These are phyloP conservation scores for Epirrhoe alternata DNA, from an alignment of 2,888 invertebrate species.

Conservation along the genomic window DNA sequence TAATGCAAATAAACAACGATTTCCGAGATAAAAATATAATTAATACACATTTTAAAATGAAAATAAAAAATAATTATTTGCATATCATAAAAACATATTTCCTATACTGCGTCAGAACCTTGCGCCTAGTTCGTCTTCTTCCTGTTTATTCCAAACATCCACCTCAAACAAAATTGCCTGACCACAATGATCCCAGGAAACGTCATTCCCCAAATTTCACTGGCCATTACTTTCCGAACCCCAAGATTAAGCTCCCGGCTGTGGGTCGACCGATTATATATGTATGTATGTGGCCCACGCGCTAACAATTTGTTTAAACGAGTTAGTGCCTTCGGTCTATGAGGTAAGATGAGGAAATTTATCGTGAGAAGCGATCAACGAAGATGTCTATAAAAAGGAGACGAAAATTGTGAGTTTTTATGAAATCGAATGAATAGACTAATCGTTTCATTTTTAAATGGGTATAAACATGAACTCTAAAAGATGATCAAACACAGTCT, in stretches of 20 bases:
- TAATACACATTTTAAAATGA: too few relatives aligned
- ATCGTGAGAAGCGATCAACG: constrained; percentile 39
- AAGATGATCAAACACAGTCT: too few relatives aligned
- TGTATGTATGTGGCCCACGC: constrained; percentile 44
- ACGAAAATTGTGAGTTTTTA: too few relatives aligned
- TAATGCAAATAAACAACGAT: too few relatives aligned
- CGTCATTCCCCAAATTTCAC: constrained; percentile 47
- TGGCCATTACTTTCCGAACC: constrained; percentile 47
- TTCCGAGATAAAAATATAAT: too few relatives aligned
- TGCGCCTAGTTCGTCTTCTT: not conserved
- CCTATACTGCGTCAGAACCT: too few relatives aligned
- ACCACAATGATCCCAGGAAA: constrained; percentile 43
- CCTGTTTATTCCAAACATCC: constrained; percentile 18
- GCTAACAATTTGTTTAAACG: constrained; percentile 49
- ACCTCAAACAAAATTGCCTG: constrained; percentile 28
- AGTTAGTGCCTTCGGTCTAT: constrained; percentile 40
- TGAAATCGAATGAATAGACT: too few relatives aligned
- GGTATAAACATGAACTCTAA: too few relatives aligned
- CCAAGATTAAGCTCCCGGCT: constrained; percentile 45
- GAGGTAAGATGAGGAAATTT: constrained; percentile 45
- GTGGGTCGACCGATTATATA: constrained; percentile 41
- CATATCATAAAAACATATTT: too few relatives aligned
- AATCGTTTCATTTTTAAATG: too few relatives aligned
- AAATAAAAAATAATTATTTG: too few relatives aligned
- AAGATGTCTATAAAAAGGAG: not conserved